Evolutionary conservation across 2,888 invertebrate genomes (phyloP).

Genomic region (Tinea trinotella): DNA sequence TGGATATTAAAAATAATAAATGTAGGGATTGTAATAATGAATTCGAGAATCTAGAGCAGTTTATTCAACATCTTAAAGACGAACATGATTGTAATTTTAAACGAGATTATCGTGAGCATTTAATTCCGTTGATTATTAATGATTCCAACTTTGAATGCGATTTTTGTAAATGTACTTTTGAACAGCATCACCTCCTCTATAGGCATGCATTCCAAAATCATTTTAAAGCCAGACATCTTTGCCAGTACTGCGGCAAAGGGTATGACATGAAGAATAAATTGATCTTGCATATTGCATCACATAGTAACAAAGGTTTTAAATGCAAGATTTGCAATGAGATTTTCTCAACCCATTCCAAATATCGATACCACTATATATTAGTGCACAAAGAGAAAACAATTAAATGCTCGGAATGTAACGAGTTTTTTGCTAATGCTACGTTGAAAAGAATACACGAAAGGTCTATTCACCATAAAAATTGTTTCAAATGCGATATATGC

Average conservation of each 20-base stretch:
- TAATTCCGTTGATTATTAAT: neutral
- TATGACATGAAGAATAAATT: neutral
- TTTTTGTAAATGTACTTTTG: neutral
- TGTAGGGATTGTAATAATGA: neutral
- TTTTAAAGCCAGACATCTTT: neutral
- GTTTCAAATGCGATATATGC: neutral
- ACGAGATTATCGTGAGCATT: neutral
- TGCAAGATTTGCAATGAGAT: neutral
- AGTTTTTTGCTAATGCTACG: neutral
- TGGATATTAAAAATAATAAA: no score
- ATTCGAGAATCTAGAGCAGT: neutral
- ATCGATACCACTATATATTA: neutral
- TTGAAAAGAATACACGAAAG: neutral
- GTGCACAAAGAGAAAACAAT: neutral
- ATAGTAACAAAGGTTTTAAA: neutral
- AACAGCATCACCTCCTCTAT: neutral
- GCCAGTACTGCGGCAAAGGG: neutral
- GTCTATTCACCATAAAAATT: neutral
- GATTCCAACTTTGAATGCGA: neutral
- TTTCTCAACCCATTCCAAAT: neutral
- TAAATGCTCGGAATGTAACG: neutral
- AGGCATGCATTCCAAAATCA: neutral
- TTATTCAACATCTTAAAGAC: neutral
- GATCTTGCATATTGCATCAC: neutral
- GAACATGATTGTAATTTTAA: neutral